Conservation (phyloP, 2,113 vertebrate species). For the Cyprinodon brontotheroides region DNA sequence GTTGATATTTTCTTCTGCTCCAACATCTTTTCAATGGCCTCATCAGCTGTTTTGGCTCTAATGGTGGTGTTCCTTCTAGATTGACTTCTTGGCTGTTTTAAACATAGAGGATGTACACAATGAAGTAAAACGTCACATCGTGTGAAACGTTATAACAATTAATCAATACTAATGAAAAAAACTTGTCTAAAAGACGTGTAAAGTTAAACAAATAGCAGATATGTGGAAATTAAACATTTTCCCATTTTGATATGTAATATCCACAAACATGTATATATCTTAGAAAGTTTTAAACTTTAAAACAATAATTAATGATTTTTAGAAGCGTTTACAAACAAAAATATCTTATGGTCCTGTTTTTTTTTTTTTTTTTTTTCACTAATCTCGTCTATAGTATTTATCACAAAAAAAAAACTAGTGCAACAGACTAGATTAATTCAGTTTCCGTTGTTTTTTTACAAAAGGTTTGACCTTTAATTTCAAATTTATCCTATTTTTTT, state of each 20-base stretch:
- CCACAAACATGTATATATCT: neutral
- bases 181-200: no score
- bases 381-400: no score
- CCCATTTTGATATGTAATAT: no score
- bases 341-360: no score
- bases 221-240: neutral
- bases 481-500: no score
- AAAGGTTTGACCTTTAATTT: no score
- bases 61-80: constrained; percentile 83
- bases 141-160: neutral
- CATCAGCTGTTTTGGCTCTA: constrained; percentile 90
- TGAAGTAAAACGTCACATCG: neutral
- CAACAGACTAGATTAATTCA: no score
- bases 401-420: no score
- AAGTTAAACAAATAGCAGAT: neutral
- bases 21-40: constrained; percentile 98
- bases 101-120: neutral
- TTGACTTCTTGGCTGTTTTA: constrained; percentile 80
- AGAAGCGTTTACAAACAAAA: neutral
- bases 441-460: no score
- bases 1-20: constrained; percentile 95
- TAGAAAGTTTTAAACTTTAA: neutral
- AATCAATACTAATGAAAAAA: neutral
- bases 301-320: neutral
- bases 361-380: no score